These are phyloP conservation scores for Hephaestus fuliginosus DNA, from an alignment of 2,797 vertebrate genomes.

Conservation along the genomic window DNA sequence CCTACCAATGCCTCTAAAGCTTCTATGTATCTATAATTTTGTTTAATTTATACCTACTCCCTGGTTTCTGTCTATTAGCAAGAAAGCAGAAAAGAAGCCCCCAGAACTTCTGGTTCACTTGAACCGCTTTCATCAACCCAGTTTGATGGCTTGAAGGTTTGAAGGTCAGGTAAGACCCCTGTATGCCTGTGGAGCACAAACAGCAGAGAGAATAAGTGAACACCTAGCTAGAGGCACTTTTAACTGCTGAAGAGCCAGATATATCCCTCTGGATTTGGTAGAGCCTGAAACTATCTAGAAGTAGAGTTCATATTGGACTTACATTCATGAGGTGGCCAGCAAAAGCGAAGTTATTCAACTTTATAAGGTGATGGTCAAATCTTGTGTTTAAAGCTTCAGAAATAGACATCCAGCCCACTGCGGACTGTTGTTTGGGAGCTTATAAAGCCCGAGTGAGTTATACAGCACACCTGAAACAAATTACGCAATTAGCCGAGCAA, in stretches of 20 bases:
- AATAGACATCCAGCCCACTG: neutral
- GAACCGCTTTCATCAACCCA: no score
- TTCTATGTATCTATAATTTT: no score
- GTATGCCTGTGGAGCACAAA: neutral
- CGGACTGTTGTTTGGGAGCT: constrained; percentile 24
- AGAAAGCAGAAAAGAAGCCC: neutral
- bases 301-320: neutral
- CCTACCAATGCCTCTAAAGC: neutral
- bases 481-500: constrained; percentile 48
- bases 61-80: neutral
- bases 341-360: no score
- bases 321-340: neutral
- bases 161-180: no score
- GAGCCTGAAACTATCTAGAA: neutral
- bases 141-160: no score
- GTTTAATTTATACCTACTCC: no score
- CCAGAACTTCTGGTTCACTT: no score
- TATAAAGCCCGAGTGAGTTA: constrained; percentile 32
- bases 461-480: constrained; percentile 47
- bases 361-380: neutral
- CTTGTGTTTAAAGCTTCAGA: neutral
- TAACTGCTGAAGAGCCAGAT: neutral
- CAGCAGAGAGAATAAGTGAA: neutral
- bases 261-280: neutral
- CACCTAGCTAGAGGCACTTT: neutral